Conservation (phyloP, 1,140 invertebrate genomes). For the Lasioglossum baleicum region DNA sequence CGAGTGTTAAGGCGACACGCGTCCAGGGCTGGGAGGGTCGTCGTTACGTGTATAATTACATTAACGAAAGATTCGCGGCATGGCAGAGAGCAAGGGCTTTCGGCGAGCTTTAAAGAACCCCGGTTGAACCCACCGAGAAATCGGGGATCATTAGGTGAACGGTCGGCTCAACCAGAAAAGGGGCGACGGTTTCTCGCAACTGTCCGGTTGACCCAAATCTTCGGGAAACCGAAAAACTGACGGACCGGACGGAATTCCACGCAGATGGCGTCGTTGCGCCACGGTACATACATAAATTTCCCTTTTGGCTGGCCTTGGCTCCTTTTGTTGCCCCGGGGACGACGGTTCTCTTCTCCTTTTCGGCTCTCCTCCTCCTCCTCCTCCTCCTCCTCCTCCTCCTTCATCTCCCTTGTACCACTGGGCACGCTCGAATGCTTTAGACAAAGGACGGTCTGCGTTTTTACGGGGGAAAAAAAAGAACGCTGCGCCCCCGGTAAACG, state of each 20-base stretch:
- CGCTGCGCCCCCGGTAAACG: conserved; percentile 14
- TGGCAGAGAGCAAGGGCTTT: neutral
- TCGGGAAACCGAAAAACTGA: conserved; percentile 54
- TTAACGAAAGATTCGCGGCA: conserved; percentile 35
- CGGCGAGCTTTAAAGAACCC: conserved; percentile 23
- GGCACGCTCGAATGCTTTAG: conserved; percentile 47
- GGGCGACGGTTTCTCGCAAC: conserved; percentile 57
- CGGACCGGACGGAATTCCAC: conserved; percentile 56
- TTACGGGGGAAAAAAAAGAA: neutral
- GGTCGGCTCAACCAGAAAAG: conserved; percentile 28
- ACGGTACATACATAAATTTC: conserved; percentile 65
- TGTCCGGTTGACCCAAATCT: conserved; percentile 66
- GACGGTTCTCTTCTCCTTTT: too few species aligned
- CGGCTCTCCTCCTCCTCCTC: conserved; percentile 5
- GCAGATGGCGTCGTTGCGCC: conserved; percentile 60
- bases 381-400: conserved; percentile 7
- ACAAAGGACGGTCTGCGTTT: conserved; percentile 46
- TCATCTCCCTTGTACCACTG: conserved; percentile 6
- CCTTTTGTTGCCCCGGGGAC: conserved; percentile 49
- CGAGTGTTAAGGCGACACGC: neutral
- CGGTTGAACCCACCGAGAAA: conserved; percentile 63
- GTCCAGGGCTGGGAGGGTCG: neutral
- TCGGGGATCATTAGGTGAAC: conserved; percentile 66
- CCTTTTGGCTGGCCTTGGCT: conserved; percentile 42
- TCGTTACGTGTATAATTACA: neutral